Base-by-base conservation (phyloP, 2,797 vertebrate species). In the Pampus argenteus region DNA sequence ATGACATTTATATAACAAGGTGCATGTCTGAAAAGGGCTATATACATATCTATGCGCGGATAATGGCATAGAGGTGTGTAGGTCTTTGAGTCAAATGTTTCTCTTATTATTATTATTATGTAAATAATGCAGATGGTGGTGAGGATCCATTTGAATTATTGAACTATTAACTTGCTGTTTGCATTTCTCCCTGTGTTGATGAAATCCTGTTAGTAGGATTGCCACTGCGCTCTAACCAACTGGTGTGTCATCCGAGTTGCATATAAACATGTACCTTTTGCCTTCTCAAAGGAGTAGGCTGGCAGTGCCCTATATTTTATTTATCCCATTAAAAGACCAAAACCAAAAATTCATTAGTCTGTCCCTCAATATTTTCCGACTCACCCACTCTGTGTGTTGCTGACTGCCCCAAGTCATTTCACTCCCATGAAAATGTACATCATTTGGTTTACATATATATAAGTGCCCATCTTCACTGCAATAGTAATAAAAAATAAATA, bases 61-160 rank as follows among this genome's bases (percentile, higher is more conserved):
- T 9, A 28, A 31, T 29, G 20, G 3, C 18, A n/a, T n/a, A 58
- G 5, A 9, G 44, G 38, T 55, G 23, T 18, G 7, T 26, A 40
- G 1, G 29, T 54, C 29, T 18, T 54, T 38, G 11, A 58, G 29
- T 65, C 45, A 54, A 61, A 72, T 55, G 10, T 26, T 52, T 23
- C 44, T 70, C 28, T 36, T 52, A 28, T 67, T n/a, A n/a, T n/a
- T n/a, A n/a, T n/a, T n/a, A n/a, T n/a, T 57, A 6, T 31, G 23
- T 44, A 40, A 69, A 23, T 40, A 34, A 66, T 36, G n/a, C 45
- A 65, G 57, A 58, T 68, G 50, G 76, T 17, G 6, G n/a, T 22
- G 56, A 71, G 4, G 3, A 34, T 3, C 3, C 26, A 34, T 51
- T 61, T 88, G 45, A 74, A 87, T 83, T 48, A 75, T 78, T 76